These are phyloP conservation scores for Gastracanthus pulcherrimus DNA, from an alignment of 2,888 invertebrate species.

Conservation along the genomic window DNA sequence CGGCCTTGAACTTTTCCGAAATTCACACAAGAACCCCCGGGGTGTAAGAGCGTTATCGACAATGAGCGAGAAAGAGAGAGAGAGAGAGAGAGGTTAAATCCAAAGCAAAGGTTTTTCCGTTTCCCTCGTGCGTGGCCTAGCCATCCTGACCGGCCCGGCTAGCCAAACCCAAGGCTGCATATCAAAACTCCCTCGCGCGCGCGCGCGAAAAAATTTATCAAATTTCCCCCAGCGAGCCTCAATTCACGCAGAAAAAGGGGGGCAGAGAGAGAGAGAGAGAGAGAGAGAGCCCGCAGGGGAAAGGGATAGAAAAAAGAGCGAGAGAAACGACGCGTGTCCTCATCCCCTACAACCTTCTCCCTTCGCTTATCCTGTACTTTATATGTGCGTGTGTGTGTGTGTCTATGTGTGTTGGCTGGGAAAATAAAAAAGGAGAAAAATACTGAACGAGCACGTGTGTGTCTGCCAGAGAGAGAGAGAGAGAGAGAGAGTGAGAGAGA, in stretches of 20 bases:
- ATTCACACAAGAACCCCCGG: neutral
- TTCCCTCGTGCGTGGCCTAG: too few relatives aligned
- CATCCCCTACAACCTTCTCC: conserved; percentile 9
- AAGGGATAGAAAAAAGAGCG: neutral
- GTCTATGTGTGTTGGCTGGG: neutral
- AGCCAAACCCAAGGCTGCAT: neutral
- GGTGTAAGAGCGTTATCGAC: neutral
- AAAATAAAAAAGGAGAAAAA: too few relatives aligned
- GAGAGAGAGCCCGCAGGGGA: too few relatives aligned
- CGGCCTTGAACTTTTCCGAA: too few relatives aligned
- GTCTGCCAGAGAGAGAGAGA: neutral
- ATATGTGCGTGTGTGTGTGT: neutral
- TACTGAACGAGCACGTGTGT: neutral
- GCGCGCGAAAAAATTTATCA: conserved; percentile 34
- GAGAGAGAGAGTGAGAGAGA: neutral
- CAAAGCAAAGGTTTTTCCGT: neutral
- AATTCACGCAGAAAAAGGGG: neutral
- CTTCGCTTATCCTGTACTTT: too few relatives aligned
- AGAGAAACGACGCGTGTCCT: conserved; percentile 28
- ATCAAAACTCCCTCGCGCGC: neutral
- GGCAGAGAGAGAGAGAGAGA: neutral
- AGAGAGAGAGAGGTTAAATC: conserved; percentile 22
- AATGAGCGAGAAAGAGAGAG: too few relatives aligned
- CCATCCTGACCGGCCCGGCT: too few relatives aligned
- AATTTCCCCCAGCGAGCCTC: conserved; percentile 22